Conservation (phyloP, 2,888 invertebrate species). For the Acrocera orbiculus region DNA sequence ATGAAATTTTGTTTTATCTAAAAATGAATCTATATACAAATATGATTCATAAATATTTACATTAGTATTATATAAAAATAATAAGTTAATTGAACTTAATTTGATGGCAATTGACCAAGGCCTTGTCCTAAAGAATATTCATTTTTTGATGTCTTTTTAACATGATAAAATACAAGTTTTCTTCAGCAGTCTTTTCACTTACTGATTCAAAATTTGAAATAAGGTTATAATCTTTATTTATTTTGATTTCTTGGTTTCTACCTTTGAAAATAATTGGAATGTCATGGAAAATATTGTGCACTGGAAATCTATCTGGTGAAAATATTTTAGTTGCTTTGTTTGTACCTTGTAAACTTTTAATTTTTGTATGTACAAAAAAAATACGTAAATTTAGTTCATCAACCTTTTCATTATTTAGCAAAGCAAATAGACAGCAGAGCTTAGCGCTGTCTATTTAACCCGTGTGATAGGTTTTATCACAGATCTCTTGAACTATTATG, state of each 20-base stretch:
- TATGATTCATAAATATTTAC: conserved; percentile 56
- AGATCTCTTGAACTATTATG: too few species aligned
- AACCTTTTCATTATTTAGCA: conserved; percentile 52
- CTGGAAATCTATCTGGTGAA: conserved; percentile 75
- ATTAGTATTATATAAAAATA: conserved; percentile 62
- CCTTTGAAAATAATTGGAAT: too few species aligned
- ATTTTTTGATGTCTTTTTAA: conserved; percentile 33
- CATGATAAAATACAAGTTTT: conserved; percentile 74
- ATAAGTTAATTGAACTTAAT: conserved; percentile 52
- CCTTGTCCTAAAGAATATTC: conserved; percentile 28
- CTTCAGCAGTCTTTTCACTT: conserved; percentile 32
- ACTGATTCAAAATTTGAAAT: conserved; percentile 13
- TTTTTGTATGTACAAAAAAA: conserved; percentile 45
- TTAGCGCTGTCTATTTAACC: too few species aligned
- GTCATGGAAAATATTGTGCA: conserved; percentile 33
- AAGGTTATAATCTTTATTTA: conserved; percentile 14
- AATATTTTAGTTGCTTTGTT: conserved; percentile 67
- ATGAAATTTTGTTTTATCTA: too few species aligned
- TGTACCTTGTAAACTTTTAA: conserved; percentile 53
- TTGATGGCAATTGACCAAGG: conserved; percentile 46
- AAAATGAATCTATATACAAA: conserved; percentile 37
- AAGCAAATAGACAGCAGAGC: too few species aligned
- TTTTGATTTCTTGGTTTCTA: not conserved
- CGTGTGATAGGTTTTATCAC: too few species aligned
- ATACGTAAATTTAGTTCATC: conserved; percentile 46